phyloP scores from a whole-genome alignment of 2,113 vertebrate genomes.

The Galemys pyrenaicus region DNA sequence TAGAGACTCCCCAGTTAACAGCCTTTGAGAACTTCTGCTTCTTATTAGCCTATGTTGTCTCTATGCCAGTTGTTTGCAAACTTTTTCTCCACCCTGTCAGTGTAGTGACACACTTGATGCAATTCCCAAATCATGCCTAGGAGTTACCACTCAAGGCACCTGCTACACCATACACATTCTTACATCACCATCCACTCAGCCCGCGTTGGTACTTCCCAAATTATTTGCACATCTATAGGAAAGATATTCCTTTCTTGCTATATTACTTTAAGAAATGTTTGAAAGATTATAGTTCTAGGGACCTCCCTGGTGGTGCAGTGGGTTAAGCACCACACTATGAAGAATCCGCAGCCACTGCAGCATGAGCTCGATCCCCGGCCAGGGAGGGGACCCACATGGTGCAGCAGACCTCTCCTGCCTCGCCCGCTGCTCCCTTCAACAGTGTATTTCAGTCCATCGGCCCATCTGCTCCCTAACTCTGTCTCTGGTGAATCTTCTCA shows the following conservation, averaged over 20 bases:
- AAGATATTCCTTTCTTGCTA: neutral
- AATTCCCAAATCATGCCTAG: neutral
- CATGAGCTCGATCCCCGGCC: too few species aligned
- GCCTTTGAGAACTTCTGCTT: too few species aligned
- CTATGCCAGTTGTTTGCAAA: neutral
- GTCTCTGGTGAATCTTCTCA: too few species aligned
- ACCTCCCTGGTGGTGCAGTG: too few species aligned
- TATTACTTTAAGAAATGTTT: neutral
- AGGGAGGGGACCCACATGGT: too few species aligned
- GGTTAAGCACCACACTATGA: too few species aligned
- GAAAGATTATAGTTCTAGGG: neutral
- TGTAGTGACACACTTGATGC: neutral
- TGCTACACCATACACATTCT: too few species aligned
- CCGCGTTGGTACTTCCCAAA: neutral
- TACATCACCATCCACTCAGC: neutral
- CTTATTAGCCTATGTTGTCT: neutral
- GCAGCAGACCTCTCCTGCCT: too few species aligned
- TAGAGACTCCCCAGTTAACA: rapidly evolving
- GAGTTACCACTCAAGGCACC: neutral
- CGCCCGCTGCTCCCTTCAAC: too few species aligned
- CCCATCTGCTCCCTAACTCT: too few species aligned
- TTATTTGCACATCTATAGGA: neutral
- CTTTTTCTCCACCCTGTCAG: neutral
- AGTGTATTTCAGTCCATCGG: too few species aligned
- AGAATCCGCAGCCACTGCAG: too few species aligned